A percentile compares a stretch with the other conserved stretches of the same genome.
These are phyloP conservation scores for Orcinus orca DNA, from an alignment of 2,113 vertebrate species.

Conservation along the genomic window DNA sequence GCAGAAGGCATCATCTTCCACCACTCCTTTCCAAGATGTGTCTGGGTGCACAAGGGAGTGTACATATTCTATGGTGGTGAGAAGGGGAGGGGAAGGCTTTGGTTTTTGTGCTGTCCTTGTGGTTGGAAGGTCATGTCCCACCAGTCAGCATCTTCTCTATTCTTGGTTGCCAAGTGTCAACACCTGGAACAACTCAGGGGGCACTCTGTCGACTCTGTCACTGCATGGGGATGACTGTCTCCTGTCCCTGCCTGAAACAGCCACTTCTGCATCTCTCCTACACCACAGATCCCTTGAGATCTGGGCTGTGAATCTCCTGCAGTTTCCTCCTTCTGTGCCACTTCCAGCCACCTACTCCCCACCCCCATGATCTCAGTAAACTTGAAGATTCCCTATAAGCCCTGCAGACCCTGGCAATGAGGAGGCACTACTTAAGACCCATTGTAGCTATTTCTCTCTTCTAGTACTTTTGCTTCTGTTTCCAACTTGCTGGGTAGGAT, in stretches of 20 bases:
- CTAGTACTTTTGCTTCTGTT: background rate
- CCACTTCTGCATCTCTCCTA: background rate
- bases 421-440: background rate
- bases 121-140: background rate
- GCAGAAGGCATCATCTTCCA: background rate
- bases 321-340: background rate
- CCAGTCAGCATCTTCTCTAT: background rate
- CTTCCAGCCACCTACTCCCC: background rate
- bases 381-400: background rate
- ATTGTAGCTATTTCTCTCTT: background rate
- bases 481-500: background rate
- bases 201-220: background rate
- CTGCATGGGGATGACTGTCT: fast-evolving
- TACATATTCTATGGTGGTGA: background rate
- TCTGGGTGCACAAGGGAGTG: background rate
- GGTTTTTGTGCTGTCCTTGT: background rate
- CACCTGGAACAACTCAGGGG: background rate
- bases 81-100: background rate
- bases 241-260: background rate
- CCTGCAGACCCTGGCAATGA: background rate
- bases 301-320: background rate
- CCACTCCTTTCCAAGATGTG: background rate
- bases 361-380: background rate
- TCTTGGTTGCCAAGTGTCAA: background rate
- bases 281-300: background rate